Evolutionary conservation across 2,797 vertebrate genomes (phyloP).

Genomic region (Streptopelia turtur): DNA sequence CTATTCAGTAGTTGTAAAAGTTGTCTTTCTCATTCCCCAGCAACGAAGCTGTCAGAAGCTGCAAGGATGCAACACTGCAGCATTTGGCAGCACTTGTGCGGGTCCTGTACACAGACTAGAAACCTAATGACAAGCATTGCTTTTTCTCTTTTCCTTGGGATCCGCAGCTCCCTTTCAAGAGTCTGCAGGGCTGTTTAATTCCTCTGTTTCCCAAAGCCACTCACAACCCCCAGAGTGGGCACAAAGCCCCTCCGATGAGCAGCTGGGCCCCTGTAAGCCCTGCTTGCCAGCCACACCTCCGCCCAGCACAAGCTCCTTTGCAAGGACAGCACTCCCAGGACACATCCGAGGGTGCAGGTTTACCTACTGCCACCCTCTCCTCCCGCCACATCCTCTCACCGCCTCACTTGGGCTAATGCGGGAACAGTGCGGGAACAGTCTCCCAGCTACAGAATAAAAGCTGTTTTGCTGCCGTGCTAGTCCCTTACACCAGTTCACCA

Average conservation of each 20-base stretch:
- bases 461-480: not conserved
- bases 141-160: not conserved
- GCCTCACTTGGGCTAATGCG: accelerated
- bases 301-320: not conserved
- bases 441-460: not conserved
- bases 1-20: not conserved
- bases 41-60: not conserved
- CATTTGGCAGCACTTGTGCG: accelerated
- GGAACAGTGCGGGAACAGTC: accelerated
- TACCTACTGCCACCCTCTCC: not conserved
- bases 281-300: accelerated
- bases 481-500: not conserved
- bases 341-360: accelerated
- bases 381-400: accelerated
- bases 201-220: not conserved
- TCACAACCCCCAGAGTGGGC: accelerated
- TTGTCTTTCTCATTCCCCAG: not conserved
- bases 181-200: not conserved
- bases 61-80: not conserved
- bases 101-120: not conserved
- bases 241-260: not conserved
- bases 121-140: not conserved
- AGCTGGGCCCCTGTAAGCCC: not conserved
- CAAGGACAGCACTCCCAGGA: accelerated
- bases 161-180: not conserved